Percentiles rank a stretch among this genome's conserved stretches.
Evolutionary conservation across 2,888 invertebrate genomes (phyloP).

Genomic region (Campoplex capitator): DNA sequence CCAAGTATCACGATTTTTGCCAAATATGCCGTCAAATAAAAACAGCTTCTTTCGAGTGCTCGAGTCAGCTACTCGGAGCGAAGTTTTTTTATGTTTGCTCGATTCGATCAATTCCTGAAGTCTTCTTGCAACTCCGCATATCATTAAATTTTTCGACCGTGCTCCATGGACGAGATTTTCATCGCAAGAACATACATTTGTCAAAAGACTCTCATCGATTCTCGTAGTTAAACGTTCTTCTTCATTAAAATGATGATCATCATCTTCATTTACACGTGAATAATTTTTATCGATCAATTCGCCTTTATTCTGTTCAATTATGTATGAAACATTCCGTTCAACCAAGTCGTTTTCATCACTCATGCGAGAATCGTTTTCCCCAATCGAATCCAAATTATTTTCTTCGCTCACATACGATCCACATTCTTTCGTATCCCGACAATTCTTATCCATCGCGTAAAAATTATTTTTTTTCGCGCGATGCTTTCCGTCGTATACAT

Average conservation of each 20-base stretch:
- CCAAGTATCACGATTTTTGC: not conserved
- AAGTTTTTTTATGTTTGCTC: slow-evolving; percentile 27
- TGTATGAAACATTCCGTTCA: not conserved
- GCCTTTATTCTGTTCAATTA: not conserved
- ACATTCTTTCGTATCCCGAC: not conserved
- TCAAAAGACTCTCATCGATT: not conserved
- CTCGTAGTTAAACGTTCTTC: not conserved
- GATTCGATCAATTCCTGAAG: slow-evolving; percentile 52
- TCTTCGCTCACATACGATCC: not conserved
- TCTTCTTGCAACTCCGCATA: slow-evolving; percentile 40
- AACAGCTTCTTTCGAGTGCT: not conserved
- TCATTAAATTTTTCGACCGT: not conserved
- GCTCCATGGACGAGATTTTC: slow-evolving; percentile 5
- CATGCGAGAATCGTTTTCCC: not conserved
- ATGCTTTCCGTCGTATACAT: not conserved
- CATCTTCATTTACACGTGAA: not conserved
- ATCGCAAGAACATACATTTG: slow-evolving; percentile 36
- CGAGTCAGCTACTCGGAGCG: not conserved
- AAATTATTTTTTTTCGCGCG: not conserved
- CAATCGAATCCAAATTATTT: not conserved
- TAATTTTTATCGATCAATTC: not conserved
- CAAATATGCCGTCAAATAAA: not conserved
- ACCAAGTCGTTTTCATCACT: not conserved
- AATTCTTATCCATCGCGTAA: not conserved
- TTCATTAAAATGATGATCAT: not conserved